Conservation (phyloP, 2,797 vertebrate genomes). For the Ctenosaura bakeri region DNA sequence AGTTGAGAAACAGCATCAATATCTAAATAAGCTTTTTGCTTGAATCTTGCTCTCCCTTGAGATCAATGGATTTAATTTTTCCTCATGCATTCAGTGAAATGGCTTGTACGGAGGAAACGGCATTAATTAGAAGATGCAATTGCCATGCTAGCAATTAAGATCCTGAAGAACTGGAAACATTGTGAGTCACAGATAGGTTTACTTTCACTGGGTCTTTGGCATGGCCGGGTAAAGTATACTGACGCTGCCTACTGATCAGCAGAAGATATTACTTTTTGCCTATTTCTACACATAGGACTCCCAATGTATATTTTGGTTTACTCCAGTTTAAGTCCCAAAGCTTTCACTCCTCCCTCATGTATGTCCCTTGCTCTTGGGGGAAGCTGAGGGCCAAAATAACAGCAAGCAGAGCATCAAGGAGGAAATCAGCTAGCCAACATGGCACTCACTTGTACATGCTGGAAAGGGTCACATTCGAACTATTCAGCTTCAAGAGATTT, state of each 20-base stretch:
- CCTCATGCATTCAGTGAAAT: neutral
- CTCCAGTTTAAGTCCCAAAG: neutral
- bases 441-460: conserved; percentile 83
- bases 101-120: neutral
- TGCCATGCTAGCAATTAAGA: neutral
- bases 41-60: neutral
- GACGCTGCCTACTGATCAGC: neutral
- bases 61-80: neutral
- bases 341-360: neutral
- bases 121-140: neutral
- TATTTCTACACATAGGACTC: neutral
- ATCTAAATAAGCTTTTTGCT: neutral
- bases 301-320: neutral
- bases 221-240: neutral
- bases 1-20: neutral
- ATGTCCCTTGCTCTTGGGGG: neutral
- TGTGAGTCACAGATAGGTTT: neutral
- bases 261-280: neutral
- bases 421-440: neutral
- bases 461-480: conserved; percentile 72
- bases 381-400: rapidly evolving
- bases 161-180: neutral
- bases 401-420: neutral
- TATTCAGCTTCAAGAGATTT: conserved; percentile 65
- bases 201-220: neutral